Evolutionary conservation across 2,113 vertebrate genomes (phyloP).

Genomic region (Menura novaehollandiae): DNA sequence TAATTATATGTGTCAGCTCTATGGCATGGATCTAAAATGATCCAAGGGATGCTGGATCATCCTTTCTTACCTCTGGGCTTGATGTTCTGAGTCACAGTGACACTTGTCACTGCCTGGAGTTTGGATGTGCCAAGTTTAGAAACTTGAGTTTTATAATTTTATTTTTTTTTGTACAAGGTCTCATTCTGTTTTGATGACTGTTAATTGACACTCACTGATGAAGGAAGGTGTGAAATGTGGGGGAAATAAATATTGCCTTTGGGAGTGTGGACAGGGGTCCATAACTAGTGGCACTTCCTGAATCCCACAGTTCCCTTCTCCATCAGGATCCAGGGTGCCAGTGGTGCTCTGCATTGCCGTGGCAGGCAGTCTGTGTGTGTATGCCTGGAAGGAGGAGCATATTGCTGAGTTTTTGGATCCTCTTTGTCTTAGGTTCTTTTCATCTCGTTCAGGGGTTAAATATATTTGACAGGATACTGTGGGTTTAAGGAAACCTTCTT

Average conservation of each 20-base stretch:
- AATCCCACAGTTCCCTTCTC: not conserved
- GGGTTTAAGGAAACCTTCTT: not conserved
- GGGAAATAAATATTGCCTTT: not conserved
- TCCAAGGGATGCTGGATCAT: not conserved
- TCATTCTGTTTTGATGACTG: not conserved
- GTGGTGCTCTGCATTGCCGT: not conserved
- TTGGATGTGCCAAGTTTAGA: not conserved
- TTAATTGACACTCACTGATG: not conserved
- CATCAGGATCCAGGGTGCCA: not conserved
- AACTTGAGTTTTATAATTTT: not conserved
- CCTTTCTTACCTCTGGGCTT: not conserved
- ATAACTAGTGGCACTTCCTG: not conserved
- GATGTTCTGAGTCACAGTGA: not conserved
- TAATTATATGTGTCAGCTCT: not conserved
- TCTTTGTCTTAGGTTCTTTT: not conserved
- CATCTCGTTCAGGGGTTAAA: not conserved
- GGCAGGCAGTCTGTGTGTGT: not conserved
- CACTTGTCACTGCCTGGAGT: not conserved
- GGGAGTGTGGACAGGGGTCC: not conserved
- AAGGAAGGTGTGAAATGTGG: not conserved
- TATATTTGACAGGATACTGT: not conserved
- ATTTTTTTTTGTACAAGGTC: not conserved
- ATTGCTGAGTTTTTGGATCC: not conserved
- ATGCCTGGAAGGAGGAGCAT: not conserved
- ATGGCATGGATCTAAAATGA: not conserved